Conservation (phyloP, 2,888 invertebrate species). For the Marronus borbonicus region DNA sequence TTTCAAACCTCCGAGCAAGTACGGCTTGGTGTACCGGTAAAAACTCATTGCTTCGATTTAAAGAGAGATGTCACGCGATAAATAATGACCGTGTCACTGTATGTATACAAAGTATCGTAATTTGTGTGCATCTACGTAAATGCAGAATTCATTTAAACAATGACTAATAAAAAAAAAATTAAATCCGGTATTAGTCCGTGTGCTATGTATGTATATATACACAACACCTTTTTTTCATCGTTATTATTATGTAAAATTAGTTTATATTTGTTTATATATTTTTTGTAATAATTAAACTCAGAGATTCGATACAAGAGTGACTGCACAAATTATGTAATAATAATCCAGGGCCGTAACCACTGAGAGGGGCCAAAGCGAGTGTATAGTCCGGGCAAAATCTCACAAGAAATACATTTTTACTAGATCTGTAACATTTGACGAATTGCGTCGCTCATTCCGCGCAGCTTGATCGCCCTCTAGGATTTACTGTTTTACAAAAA, state of each 20-base stretch:
- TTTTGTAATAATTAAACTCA: not conserved
- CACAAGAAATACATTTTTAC: no score
- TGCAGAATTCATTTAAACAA: conserved; percentile 3
- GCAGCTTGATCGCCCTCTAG: no score
- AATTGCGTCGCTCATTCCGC: no score
- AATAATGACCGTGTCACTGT: conserved; percentile 1
- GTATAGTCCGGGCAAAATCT: no score
- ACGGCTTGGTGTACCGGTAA: not conserved
- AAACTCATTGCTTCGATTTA: not conserved
- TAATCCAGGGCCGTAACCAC: no score
- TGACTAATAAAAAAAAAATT: conserved; percentile 5
- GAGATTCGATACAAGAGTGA: no score
- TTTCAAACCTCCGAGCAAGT: not conserved
- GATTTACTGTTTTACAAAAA: no score
- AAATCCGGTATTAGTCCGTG: not conserved
- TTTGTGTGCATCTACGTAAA: not conserved
- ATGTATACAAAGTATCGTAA: not conserved
- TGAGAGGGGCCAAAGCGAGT: no score
- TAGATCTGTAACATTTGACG: no score
- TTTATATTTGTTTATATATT: conserved; percentile 15
- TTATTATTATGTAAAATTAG: conserved; percentile 14
- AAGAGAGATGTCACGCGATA: not conserved
- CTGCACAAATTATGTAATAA: no score
- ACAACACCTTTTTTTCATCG: not conserved
- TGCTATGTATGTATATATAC: not conserved